Evolutionary conservation across 2,113 vertebrate species (phyloP).

Genomic region (Caretta caretta): DNA sequence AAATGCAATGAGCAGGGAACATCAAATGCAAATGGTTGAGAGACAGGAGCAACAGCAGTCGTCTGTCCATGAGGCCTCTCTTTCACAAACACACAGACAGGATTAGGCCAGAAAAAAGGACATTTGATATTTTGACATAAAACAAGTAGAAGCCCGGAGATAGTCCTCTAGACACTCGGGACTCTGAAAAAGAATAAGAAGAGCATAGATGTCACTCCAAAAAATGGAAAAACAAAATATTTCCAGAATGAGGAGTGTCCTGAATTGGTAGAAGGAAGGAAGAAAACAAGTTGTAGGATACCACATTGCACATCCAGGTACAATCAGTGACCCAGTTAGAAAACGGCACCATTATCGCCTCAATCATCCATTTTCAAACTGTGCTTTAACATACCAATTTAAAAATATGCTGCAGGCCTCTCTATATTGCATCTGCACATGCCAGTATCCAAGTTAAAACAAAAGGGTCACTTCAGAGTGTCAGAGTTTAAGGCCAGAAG

Average conservation of each 20-base stretch:
- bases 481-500: neutral
- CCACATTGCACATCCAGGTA: neutral
- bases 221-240: neutral
- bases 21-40: constrained; percentile 47
- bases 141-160: neutral
- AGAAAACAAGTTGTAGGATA: neutral
- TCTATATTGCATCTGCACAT: neutral
- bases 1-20: constrained; percentile 30
- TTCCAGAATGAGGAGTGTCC: neutral
- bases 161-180: neutral
- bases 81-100: constrained; percentile 9
- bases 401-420: neutral
- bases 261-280: neutral
- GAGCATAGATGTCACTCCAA: neutral
- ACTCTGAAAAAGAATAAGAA: neutral
- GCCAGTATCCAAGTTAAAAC: neutral
- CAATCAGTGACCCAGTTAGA: neutral
- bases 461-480: neutral
- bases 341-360: neutral
- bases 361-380: neutral
- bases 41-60: neutral
- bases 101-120: constrained; percentile 17
- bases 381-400: neutral
- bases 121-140: neutral
- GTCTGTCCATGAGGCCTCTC: constrained; percentile 64